These are phyloP conservation scores for Anthoptus insignis DNA, from an alignment of 2,888 invertebrate genomes.

Conservation along the genomic window DNA sequence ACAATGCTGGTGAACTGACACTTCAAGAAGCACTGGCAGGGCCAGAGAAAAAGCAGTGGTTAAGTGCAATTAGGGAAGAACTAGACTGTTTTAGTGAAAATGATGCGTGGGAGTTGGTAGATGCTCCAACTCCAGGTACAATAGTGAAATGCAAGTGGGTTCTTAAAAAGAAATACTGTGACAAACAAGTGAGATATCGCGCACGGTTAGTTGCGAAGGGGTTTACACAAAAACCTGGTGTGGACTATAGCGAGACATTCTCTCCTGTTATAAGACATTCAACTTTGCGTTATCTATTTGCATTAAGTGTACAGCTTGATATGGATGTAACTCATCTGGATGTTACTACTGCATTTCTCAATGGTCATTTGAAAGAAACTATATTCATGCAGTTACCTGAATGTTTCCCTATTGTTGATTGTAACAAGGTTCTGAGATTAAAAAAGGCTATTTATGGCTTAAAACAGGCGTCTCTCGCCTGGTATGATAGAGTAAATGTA, in stretches of 20 bases:
- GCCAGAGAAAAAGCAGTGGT: conserved; percentile 35
- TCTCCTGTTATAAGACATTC: conserved; percentile 44
- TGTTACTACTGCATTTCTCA: conserved; percentile 41
- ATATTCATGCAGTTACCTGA: conserved; percentile 18
- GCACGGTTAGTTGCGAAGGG: conserved; percentile 42
- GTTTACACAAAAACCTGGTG: conserved; percentile 32
- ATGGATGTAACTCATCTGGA: conserved; percentile 34
- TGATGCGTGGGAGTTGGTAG: conserved; percentile 32
- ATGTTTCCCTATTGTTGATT: conserved; percentile 13
- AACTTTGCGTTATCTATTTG: conserved; percentile 13
- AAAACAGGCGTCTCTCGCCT: conserved; percentile 36
- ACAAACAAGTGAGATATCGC: conserved; percentile 36
- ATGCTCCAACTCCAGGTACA: conserved; percentile 5
- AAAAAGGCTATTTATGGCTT: conserved; percentile 38
- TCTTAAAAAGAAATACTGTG: conserved; percentile 19
- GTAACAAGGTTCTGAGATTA: conserved; percentile 19
- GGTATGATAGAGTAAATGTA: conserved; percentile 34
- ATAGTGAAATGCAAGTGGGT: conserved; percentile 2
- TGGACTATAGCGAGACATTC: conserved; percentile 40
- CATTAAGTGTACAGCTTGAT: conserved; percentile 19
- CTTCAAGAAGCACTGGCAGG: conserved; percentile 20
- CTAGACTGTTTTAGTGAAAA: conserved; percentile 34
- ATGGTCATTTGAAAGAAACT: conserved; percentile 28
- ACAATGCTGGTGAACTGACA: not conserved
- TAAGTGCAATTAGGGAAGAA: conserved; percentile 33